phyloP scores from a whole-genome alignment of 2,888 invertebrate genomes.

The Eurois occulta region DNA sequence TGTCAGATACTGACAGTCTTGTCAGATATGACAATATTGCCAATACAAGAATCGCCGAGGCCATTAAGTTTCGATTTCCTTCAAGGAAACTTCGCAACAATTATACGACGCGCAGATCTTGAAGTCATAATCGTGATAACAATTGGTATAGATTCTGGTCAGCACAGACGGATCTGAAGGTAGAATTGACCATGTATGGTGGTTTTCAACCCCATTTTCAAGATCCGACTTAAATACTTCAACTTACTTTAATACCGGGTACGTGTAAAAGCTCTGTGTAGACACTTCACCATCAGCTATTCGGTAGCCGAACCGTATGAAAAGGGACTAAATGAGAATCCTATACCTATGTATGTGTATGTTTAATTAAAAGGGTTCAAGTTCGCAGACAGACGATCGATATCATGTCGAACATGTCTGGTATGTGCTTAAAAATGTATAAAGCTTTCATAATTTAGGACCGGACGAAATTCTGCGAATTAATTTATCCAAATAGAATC shows the following conservation, averaged over 20 bases:
- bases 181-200: not conserved
- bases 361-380: conserved; percentile 33
- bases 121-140: not conserved
- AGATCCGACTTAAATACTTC: not conserved
- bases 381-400: conserved; percentile 34
- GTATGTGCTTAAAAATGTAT: conserved; percentile 5
- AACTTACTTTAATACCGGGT: not conserved
- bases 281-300: conserved; percentile 1
- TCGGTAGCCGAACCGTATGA: not conserved
- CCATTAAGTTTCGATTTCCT: not conserved
- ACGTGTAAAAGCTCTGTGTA: not conserved
- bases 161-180: not conserved
- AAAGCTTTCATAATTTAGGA: not conserved
- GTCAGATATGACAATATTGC: not conserved
- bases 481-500: not conserved
- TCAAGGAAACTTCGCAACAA: not conserved
- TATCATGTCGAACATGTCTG: not conserved
- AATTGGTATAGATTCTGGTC: not conserved
- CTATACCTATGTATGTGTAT: conserved; percentile 8
- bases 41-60: not conserved
- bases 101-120: not conserved
- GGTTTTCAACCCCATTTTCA: not conserved
- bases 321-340: conserved; percentile 23
- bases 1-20: not conserved
- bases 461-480: conserved; percentile 1